Conservation (phyloP, 2,797 vertebrate species). For the Pseudochaenichthys georgianus region DNA sequence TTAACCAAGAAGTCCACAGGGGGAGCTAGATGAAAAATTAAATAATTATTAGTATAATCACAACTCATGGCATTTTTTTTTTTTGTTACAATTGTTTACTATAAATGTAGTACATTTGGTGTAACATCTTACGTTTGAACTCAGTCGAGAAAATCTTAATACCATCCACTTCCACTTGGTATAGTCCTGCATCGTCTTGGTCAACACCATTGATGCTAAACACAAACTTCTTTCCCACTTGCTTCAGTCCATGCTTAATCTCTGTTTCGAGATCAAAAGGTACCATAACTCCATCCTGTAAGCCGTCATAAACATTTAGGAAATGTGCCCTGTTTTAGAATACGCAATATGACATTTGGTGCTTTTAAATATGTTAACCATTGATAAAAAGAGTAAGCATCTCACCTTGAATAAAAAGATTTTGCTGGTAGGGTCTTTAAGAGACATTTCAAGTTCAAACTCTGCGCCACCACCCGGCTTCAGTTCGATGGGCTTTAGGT, state of each 20-base stretch:
- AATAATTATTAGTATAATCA: neutral
- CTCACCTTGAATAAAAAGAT: slow-evolving; percentile 92
- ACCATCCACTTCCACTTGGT: slow-evolving; percentile 90
- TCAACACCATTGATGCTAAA: slow-evolving; percentile 87
- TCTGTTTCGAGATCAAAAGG: slow-evolving; percentile 79
- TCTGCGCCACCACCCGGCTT: slow-evolving; percentile 81
- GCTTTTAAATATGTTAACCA: neutral
- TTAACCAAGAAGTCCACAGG: slow-evolving; percentile 83
- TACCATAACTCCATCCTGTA: slow-evolving; percentile 89
- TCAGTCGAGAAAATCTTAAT: slow-evolving; percentile 91
- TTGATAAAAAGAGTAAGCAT: neutral
- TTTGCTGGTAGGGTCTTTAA: slow-evolving; percentile 85
- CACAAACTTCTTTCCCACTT: slow-evolving; percentile 85
- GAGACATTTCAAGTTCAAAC: slow-evolving; percentile 90
- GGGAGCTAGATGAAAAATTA: slow-evolving; percentile 68
- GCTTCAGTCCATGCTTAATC: slow-evolving; percentile 85
- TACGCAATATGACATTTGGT: neutral
- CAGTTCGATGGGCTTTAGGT: slow-evolving; percentile 86
- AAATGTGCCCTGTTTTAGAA: neutral
- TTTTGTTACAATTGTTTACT: neutral
- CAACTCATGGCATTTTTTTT: neutral
- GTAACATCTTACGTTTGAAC: slow-evolving; percentile 81
- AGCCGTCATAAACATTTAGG: neutral
- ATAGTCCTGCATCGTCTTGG: slow-evolving; percentile 90
- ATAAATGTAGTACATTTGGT: neutral